phyloP scores from a whole-genome alignment of 2,888 invertebrate genomes.

The Cataglyphis livida region DNA sequence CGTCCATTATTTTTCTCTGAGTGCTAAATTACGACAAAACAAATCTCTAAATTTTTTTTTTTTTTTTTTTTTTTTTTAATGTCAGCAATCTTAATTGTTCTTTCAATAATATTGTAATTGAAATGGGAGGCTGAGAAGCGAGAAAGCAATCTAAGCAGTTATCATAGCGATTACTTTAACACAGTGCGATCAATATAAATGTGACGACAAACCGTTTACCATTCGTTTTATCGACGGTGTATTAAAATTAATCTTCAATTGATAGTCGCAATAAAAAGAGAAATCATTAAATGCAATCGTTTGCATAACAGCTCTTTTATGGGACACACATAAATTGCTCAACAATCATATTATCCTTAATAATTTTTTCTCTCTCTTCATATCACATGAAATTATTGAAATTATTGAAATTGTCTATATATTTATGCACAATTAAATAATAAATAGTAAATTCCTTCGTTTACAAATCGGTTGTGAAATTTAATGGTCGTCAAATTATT shows the following conservation, averaged over 20 bases:
- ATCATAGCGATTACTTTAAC: constrained; percentile 2
- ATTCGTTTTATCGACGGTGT: background rate
- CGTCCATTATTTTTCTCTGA: background rate
- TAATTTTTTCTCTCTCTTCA: background rate
- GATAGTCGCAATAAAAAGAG: background rate
- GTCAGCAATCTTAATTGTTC: background rate
- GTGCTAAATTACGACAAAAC: background rate
- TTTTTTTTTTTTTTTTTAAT: background rate
- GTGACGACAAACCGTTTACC: background rate
- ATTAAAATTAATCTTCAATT: background rate
- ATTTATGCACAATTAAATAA: background rate
- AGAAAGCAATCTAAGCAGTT: background rate
- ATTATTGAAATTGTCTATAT: background rate
- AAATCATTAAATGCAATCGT: background rate
- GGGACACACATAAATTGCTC: background rate
- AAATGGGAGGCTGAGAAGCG: background rate
- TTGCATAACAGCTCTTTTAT: background rate
- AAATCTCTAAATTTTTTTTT: background rate
- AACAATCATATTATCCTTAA: background rate
- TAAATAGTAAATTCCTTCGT: background rate
- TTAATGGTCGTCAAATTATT: constrained; percentile 1
- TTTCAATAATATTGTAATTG: background rate
- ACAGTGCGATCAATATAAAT: background rate
- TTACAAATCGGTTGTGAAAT: background rate
- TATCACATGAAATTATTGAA: background rate